Evolutionary conservation across 2,797 vertebrate genomes (phyloP), one percentile per base, ranked within the genome.

Genomic region (Channallabes apus): DNA sequence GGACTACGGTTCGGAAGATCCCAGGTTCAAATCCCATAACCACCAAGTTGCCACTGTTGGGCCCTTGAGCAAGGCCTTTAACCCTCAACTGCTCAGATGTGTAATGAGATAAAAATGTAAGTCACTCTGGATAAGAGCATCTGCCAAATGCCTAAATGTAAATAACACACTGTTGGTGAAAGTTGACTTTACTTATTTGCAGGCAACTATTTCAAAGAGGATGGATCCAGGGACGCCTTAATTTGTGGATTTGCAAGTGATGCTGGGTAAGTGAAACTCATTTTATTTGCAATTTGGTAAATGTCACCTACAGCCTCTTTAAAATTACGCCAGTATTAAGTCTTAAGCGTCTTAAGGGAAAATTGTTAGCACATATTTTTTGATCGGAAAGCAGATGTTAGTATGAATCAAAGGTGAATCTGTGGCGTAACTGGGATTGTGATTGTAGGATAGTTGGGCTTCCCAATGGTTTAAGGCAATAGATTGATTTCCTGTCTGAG

Each of bases 181-280:
- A 22, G 20, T 3, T 20, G 24, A 22, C 22, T 32, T 79, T 79
- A 51, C 84, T 61, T 92, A 82, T 93, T 93, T 94, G 14, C 89
- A 99, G 97, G 94, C n/a, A 99, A 99, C 90, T 96, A 95, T 92
- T 97, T 96, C 90, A 95, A 96, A 87, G 96, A 96, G 91, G 96
- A 97, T 0, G 98, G 97, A 86, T 95, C 96, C 64, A 96, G 96
- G 17, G 97, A 99, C 5, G 95, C 97, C 59, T 92, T 99, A 85
- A 94, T 99, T 88, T 99, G 98, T 11, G 98, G 97, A 79, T 96
- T 96, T 87, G 96, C 96, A 92, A 95, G 92, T 56, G 98, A 99
- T 29, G 96, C 97, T n/a, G 98, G 97, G 98, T 99, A 94, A 92
- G 97, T 94, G 58, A 65, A 58, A 62, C 5, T 35, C 35, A 32